These are phyloP conservation scores for Sipha maydis DNA, from an alignment of 2,888 invertebrate species.

Conservation along the genomic window DNA sequence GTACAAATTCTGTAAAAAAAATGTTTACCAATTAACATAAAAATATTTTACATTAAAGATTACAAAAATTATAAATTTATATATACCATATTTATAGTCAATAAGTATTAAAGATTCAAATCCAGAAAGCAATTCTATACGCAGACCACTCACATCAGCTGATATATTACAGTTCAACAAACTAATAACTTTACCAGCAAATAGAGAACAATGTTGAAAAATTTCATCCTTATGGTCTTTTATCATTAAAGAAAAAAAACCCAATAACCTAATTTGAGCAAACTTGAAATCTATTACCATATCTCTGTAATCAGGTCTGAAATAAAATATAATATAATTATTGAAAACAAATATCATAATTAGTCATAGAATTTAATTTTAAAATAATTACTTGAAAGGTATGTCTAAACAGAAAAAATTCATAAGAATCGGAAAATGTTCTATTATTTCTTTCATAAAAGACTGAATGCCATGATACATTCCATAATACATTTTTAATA, in stretches of 20 bases:
- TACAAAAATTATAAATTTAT: not conserved
- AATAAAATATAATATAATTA: constrained; percentile 3
- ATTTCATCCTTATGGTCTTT: constrained; percentile 28
- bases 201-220: constrained; percentile 5
- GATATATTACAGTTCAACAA: constrained; percentile 37
- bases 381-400: constrained; percentile 37
- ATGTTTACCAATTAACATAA: not conserved
- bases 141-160: constrained; percentile 46
- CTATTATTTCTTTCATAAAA: constrained; percentile 42
- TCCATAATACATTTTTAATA: constrained; percentile 41
- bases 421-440: constrained; percentile 43
- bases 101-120: constrained; percentile 48
- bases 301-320: constrained; percentile 44
- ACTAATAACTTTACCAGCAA: constrained; percentile 38
- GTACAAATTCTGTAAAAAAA: constrained; percentile 51
- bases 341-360: not conserved
- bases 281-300: constrained; percentile 51
- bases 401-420: constrained; percentile 46
- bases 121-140: constrained; percentile 44
- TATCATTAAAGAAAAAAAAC: constrained; percentile 38
- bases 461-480: constrained; percentile 9
- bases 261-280: constrained; percentile 51
- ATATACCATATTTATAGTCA: constrained; percentile 49
- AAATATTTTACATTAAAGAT: not conserved
- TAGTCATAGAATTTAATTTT: not conserved